These are phyloP conservation scores for Eulemur mongoz DNA, from an alignment of 2,797 vertebrate species.

Conservation along the genomic window DNA sequence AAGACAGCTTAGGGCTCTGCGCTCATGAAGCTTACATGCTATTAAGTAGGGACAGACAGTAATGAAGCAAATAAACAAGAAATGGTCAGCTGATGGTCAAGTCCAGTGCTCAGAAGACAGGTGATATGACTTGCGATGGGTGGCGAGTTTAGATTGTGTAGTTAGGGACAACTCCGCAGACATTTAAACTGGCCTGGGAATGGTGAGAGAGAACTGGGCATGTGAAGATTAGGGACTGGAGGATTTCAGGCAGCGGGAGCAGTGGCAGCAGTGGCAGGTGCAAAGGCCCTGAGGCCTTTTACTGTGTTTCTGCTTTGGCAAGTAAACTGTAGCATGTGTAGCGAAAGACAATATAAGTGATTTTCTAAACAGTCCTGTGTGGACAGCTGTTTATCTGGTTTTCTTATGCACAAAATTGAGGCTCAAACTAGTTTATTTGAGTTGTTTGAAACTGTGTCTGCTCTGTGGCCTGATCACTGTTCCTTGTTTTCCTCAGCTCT, in stretches of 20 bases:
- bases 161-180: background rate
- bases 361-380: accelerated
- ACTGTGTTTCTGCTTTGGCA: background rate
- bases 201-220: background rate
- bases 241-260: background rate
- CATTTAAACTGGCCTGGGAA: background rate
- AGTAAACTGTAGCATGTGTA: accelerated
- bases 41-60: background rate
- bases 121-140: background rate
- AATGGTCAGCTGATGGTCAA: background rate
- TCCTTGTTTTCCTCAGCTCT: slow-evolving; percentile 88
- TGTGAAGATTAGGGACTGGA: background rate
- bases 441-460: accelerated
- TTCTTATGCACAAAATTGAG: accelerated
- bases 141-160: accelerated
- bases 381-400: too few species aligned
- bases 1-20: background rate
- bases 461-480: background rate
- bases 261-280: background rate
- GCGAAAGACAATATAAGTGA: background rate
- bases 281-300: background rate
- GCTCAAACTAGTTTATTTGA: accelerated
- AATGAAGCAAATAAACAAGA: background rate
- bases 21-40: background rate
- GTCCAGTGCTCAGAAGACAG: background rate